Evolutionary conservation across 2,797 vertebrate genomes (phyloP), one percentile per base, ranked within the genome.

Genomic region (Ptychadena robeensis): DNA sequence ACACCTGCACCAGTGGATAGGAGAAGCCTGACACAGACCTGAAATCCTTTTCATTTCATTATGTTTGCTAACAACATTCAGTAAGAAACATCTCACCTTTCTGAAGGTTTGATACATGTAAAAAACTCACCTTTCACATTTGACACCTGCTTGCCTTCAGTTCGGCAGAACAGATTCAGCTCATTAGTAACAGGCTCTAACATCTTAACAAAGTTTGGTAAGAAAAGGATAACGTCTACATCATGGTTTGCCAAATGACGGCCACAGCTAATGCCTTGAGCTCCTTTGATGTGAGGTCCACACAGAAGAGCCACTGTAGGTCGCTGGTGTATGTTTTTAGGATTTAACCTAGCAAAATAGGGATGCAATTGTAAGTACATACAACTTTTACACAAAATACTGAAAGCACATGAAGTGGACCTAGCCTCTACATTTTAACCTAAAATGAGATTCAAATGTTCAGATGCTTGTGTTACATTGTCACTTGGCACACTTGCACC

Each of bases 171-270:
- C 11, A 99, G 96, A 12, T 93, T 95, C 35, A 99, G 89, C 87
- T 99, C 98, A 0, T 94, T 96, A 88, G 96, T 96, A 87, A 99
- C 95, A 0, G 96, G 94, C 83, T 98, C 98, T 15, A 98, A 93
- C 97, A 98, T 98, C 93, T 98, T 99, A 81, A 98, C 96, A 71
- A 98, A 99, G 87, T 98, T 98, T 67, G 98, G 98, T 37, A 99
- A 93, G 87, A 98, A 98, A 70, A 99, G 94, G 85, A 99, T 93
- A 79, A 98, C 93, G 2, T 99, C 96, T 25, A 98, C 98, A 1
- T 99, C 97, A 0, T 99, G 98, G 89, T 99, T 99, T 89, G 97
- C 96, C 85, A 99, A 93, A 88, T 99, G 98, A 27, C 97, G 95
- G 0, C 97, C 97, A 0, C 97, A 99, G 90, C 97, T 98, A 91